Evolutionary conservation across 2,113 vertebrate genomes (phyloP).

Genomic region (Cyanistes caeruleus): DNA sequence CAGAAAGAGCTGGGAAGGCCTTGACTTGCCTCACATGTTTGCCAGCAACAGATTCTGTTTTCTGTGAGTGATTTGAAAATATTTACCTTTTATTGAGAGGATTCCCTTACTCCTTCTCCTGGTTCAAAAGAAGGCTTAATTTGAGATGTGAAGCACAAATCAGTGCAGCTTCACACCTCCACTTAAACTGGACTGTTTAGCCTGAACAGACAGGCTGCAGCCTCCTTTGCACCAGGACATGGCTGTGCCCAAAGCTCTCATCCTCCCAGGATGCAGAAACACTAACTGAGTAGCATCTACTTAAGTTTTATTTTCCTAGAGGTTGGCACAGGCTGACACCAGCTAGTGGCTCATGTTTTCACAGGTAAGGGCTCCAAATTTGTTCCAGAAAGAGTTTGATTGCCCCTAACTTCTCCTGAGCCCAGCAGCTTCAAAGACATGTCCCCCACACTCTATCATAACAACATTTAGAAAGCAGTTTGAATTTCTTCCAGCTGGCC

Average conservation of each 20-base stretch:
- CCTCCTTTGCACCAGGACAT: neutral
- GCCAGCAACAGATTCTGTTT: neutral
- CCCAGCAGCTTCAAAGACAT: constrained; percentile 55
- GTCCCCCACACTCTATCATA: constrained; percentile 37
- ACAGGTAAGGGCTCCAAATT: neutral
- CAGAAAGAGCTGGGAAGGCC: neutral
- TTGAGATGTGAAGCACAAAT: neutral
- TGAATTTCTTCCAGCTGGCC: constrained; percentile 45
- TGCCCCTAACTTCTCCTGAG: constrained; percentile 21
- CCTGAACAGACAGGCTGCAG: neutral
- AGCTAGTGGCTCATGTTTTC: neutral
- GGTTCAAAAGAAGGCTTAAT: neutral
- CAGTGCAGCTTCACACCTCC: neutral
- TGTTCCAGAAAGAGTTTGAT: neutral
- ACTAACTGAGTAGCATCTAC: neutral
- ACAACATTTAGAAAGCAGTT: constrained; percentile 53
- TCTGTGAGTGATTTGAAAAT: neutral
- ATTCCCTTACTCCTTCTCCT: neutral
- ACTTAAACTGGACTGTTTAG: constrained; percentile 29
- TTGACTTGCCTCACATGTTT: neutral
- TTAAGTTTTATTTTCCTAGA: neutral
- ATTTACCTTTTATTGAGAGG: neutral
- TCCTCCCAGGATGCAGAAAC: neutral
- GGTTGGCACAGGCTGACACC: neutral
- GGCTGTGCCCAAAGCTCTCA: neutral